Evolutionary conservation across 2,888 invertebrate species (phyloP), one percentile per base, ranked within the genome.

Genomic region (Pilophorus perplexus): DNA sequence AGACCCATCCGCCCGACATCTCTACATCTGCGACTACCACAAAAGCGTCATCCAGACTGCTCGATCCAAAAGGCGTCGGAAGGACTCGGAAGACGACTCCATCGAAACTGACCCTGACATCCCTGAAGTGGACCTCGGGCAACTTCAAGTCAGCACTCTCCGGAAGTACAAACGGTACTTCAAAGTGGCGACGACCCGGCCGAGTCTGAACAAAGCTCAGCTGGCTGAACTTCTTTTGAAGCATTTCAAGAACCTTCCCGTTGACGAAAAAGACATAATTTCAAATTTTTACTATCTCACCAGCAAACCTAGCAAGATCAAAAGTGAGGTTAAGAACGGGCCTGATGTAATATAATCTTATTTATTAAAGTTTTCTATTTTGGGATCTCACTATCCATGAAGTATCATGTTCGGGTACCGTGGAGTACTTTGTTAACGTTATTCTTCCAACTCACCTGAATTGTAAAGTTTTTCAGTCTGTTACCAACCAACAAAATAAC

Each of bases 1-100:
- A 73, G 95, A 96, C 80, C 85, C 82, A 72, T 82, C 83, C 75
- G 93, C 92, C 38, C 85, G 90, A 73, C 96, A 97, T 77, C 93
- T 90, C 73, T 96, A 97, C 77, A 97, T 97, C 74, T 97, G 97
- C 79, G 97, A 97, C 77, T 88, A 88, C 75, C 97, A 97, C 79
- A 97, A 97, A 79, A 88, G 88, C 76, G 89, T 95, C 75, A 97
- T 97, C 73, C 96, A 96, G 77, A 91, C 90, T 77, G 93, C 94
- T n/a, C 84, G 96, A 72, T 90, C 90, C 14, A 94, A 94, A 77
- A 87, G 94, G 68, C 82, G 93, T 73, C 85, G 91, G 70, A 93
- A 93, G 77, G 95, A 96, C 76, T 94, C 94, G 0, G 94, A 93
- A 74, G 94, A 94, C 74, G 95, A 95, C 74, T 91, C 93, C 71